Evolutionary conservation across 2,888 invertebrate species (phyloP).

Genomic region (Lasioglossum leucozonium): DNA sequence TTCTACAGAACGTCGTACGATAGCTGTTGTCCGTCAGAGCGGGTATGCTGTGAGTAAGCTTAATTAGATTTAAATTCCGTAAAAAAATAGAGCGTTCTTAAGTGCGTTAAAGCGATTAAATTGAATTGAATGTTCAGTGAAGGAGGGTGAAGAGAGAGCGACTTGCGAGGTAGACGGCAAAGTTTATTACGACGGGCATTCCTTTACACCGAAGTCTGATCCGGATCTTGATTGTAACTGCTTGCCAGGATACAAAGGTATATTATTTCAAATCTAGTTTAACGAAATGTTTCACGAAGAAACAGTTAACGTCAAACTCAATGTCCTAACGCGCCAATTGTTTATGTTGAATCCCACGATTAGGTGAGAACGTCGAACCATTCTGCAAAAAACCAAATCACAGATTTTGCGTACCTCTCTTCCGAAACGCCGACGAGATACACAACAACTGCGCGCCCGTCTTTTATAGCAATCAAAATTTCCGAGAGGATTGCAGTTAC

Average conservation of each 20-base stretch:
- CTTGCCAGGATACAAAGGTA: constrained; percentile 64
- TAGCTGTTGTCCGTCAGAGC: background rate
- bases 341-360: background rate
- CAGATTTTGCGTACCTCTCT: constrained; percentile 65
- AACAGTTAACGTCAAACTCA: background rate
- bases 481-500: constrained; percentile 64
- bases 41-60: background rate
- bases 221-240: constrained; percentile 72
- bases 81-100: background rate
- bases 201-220: constrained; percentile 66
- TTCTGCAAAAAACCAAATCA: constrained; percentile 71
- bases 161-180: constrained; percentile 75
- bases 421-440: constrained; percentile 48
- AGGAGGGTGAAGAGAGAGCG: constrained; percentile 59
- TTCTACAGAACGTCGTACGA: constrained; percentile 27
- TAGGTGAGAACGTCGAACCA: constrained; percentile 74
- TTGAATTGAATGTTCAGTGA: constrained; percentile 57
- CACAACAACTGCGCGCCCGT: constrained; percentile 73
- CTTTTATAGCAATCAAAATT: constrained; percentile 62
- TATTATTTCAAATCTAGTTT: background rate
- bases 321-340: background rate
- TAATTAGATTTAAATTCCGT: background rate
- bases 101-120: background rate
- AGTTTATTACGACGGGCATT: constrained; percentile 73
- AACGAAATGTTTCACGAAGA: background rate